Percentiles rank a stretch among this genome's conserved stretches.
phyloP scores from a whole-genome alignment of 1,140 invertebrate species.

The Anoplophora glabripennis region DNA sequence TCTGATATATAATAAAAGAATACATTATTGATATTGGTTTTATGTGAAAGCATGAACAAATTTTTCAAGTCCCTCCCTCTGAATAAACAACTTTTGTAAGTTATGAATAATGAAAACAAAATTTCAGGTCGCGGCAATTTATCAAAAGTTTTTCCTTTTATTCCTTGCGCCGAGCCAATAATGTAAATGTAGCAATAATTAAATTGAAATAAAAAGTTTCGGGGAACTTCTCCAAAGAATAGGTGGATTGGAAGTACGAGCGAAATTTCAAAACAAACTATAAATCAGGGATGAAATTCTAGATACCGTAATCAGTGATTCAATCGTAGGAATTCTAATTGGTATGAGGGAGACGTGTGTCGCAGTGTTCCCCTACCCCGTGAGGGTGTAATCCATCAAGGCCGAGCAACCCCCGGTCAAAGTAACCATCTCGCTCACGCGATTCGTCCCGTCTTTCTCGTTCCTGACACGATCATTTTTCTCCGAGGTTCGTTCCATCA shows the following conservation, averaged over 20 bases:
- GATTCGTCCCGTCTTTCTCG: constrained; percentile 29
- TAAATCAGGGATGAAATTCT: constrained; percentile 32
- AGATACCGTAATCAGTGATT: constrained; percentile 37
- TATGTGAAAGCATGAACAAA: constrained; percentile 43
- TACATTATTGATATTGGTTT: constrained; percentile 40
- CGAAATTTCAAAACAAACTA: constrained; percentile 23
- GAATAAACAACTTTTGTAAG: constrained; percentile 13
- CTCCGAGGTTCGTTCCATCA: constrained; percentile 50
- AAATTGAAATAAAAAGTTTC: too few relatives aligned
- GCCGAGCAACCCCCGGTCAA: constrained; percentile 45
- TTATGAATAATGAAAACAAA: constrained; percentile 24
- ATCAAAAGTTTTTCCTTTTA: background rate
- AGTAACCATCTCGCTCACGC: constrained; percentile 33
- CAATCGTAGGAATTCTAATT: constrained; percentile 49
- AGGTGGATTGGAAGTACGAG: too few relatives aligned
- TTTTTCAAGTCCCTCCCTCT: constrained; percentile 34
- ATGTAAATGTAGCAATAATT: too few relatives aligned
- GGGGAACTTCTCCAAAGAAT: too few relatives aligned
- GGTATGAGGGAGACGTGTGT: constrained; percentile 45
- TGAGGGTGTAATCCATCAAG: constrained; percentile 46
- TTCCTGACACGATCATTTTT: constrained; percentile 51
- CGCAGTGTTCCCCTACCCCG: constrained; percentile 24
- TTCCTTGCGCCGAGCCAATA: too few relatives aligned
- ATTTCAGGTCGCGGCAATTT: constrained; percentile 17
- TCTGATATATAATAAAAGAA: background rate